phyloP scores from a whole-genome alignment of 2,113 vertebrate genomes.

The Nyctibius bracteatus region DNA sequence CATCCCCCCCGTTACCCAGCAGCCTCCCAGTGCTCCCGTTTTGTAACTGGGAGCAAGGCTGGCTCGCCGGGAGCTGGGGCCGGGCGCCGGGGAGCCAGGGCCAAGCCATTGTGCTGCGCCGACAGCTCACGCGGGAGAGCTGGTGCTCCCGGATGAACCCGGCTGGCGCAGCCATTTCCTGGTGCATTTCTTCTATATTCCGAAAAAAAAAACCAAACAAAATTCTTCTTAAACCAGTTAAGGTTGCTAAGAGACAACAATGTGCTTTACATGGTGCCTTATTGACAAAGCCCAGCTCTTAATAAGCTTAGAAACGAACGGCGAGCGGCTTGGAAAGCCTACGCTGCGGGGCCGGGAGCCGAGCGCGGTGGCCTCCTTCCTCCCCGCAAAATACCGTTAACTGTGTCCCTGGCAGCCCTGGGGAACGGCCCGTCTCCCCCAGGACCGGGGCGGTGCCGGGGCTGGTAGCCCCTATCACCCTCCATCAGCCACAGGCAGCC shows the following conservation, averaged over 20 bases:
- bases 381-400: neutral
- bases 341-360: fast-evolving
- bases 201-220: neutral
- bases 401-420: neutral
- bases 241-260: conserved; percentile 62
- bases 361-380: neutral
- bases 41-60: neutral
- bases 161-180: conserved; percentile 42
- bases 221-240: conserved; percentile 44
- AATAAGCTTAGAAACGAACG: conserved; percentile 12
- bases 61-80: neutral
- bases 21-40: neutral
- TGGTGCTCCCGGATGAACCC: conserved; percentile 46
- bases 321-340: neutral
- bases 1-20: neutral
- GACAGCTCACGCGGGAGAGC: neutral
- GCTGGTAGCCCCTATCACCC: neutral
- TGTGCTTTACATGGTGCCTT: conserved; percentile 27
- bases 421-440: neutral
- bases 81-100: neutral
- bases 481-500: neutral
- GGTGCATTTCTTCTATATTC: conserved; percentile 23
- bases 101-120: conserved; percentile 33
- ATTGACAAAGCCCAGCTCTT: conserved; percentile 38
- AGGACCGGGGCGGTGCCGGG: neutral